phyloP scores from a whole-genome alignment of 2,113 vertebrate species.

The Seriola quinqueradiata region DNA sequence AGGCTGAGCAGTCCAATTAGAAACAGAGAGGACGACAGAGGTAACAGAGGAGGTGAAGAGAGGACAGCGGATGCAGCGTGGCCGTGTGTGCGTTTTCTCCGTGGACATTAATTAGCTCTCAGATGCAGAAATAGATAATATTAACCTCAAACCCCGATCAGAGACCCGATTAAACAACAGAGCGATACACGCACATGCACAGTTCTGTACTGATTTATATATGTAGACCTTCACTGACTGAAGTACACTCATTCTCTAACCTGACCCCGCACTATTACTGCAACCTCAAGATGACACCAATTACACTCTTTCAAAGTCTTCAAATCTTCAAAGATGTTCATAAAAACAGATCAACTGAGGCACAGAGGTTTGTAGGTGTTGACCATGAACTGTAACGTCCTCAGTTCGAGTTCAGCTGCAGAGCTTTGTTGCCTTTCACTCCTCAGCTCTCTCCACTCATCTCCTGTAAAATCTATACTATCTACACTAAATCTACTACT shows the following conservation, averaged over 20 bases:
- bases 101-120: slow-evolving; percentile 34
- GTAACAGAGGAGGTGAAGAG: slow-evolving; percentile 32
- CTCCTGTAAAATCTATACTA: not conserved
- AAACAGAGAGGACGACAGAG: slow-evolving; percentile 16
- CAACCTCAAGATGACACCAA: too few relatives aligned
- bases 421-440: not conserved
- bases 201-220: not conserved
- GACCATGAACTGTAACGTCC: not conserved
- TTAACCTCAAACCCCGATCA: slow-evolving; percentile 5
- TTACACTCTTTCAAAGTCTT: too few relatives aligned
- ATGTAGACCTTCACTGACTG: not conserved
- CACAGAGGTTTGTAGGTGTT: not conserved
- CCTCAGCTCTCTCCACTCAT: not conserved
- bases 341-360: not conserved
- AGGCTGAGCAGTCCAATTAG: slow-evolving; percentile 28
- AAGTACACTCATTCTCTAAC: not conserved
- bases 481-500: too few relatives aligned
- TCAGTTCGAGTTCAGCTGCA: too few relatives aligned
- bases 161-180: slow-evolving; percentile 18
- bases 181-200: not conserved
- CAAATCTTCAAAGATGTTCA: not conserved
- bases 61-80: slow-evolving; percentile 17
- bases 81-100: not conserved
- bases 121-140: not conserved
- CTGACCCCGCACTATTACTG: not conserved